phyloP scores from a whole-genome alignment of 2,113 vertebrate species.

The Phylloscopus whistleri region DNA sequence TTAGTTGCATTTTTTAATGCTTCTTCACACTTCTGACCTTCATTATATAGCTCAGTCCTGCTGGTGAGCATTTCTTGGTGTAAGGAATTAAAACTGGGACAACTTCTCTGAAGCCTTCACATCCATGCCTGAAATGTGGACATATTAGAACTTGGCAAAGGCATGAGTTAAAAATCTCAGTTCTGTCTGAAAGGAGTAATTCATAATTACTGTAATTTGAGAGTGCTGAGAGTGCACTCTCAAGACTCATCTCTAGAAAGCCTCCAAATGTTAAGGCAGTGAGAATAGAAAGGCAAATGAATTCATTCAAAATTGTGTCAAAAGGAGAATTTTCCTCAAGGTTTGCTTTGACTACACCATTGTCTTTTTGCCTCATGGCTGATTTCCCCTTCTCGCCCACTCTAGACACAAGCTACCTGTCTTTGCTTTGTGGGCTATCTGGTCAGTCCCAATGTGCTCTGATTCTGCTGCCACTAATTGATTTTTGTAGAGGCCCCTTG shows the following conservation, averaged over 20 bases:
- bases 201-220: background rate
- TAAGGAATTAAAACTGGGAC: background rate
- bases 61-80: background rate
- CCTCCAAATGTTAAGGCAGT: background rate
- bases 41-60: background rate
- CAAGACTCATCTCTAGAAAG: background rate
- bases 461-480: background rate
- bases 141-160: background rate
- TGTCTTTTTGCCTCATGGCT: background rate
- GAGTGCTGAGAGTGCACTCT: background rate
- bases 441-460: background rate
- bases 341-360: background rate
- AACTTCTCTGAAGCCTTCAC: background rate
- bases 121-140: background rate
- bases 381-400: background rate
- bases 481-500: background rate
- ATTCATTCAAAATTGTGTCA: background rate
- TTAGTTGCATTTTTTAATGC: background rate
- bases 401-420: background rate
- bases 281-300: background rate
- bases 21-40: background rate
- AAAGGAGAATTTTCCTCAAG: background rate
- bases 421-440: background rate
- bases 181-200: constrained; percentile 11
- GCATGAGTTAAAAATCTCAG: background rate